Percentiles rank a stretch among this genome's conserved stretches.
These are phyloP conservation scores for Odontomachus brunneus DNA, from an alignment of 1,140 invertebrate genomes.

Conservation along the genomic window DNA sequence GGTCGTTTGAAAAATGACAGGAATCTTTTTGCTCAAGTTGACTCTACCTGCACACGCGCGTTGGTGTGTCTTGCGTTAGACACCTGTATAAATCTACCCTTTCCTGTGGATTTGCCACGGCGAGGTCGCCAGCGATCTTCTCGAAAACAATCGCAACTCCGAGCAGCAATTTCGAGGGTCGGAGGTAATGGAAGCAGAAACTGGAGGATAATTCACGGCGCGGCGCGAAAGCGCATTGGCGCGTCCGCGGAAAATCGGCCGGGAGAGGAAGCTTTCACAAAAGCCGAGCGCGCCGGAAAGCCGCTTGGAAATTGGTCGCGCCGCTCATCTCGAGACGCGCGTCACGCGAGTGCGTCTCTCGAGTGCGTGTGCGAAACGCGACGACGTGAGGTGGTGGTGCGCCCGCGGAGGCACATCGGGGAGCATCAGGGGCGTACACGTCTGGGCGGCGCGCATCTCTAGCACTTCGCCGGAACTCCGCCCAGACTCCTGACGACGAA, in stretches of 20 bases:
- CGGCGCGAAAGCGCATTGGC: background rate
- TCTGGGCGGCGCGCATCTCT: slow-evolving; percentile 70
- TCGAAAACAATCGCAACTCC: no score
- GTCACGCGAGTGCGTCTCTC: slow-evolving; percentile 7
- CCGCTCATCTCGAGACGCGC: slow-evolving; percentile 33
- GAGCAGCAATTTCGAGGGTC: no score
- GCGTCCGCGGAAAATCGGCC: background rate
- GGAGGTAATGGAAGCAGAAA: no score
- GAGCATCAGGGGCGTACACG: slow-evolving; percentile 72
- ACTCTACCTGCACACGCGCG: no score
- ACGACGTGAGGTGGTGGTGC: slow-evolving; percentile 15
- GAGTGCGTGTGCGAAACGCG: background rate
- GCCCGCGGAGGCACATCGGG: slow-evolving; percentile 34
- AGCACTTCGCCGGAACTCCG: slow-evolving; percentile 72
- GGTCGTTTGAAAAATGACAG: no score
- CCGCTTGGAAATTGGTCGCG: slow-evolving; percentile 58
- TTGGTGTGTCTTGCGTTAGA: no score
- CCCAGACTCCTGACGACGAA: slow-evolving; percentile 72
- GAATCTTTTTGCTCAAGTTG: no score
- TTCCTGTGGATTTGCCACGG: no score
- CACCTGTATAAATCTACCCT: no score
- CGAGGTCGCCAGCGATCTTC: no score
- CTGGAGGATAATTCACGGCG: no score
- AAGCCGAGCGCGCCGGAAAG: no score
- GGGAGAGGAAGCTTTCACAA: background rate